These are phyloP conservation scores for Drosophila virilis DNA, from an alignment of 1,140 invertebrate genomes.

Conservation along the genomic window DNA sequence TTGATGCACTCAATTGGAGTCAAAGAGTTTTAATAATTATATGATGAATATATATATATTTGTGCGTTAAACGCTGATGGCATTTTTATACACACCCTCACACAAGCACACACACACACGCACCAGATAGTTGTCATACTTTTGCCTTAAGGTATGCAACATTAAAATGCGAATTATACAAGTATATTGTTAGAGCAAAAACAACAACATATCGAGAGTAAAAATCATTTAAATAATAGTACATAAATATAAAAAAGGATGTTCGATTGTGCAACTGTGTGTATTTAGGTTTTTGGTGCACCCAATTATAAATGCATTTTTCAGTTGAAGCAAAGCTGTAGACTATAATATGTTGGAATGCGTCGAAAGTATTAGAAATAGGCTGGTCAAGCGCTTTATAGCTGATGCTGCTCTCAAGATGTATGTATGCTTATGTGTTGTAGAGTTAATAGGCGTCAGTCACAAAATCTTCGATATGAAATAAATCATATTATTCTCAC, in stretches of 20 bases:
- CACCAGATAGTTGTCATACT: constrained; percentile 27
- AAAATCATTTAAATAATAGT: constrained; percentile 57
- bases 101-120: constrained; percentile 9
- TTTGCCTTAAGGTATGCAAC: constrained; percentile 67
- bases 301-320: not conserved
- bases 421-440: constrained; percentile 7
- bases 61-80: constrained; percentile 65
- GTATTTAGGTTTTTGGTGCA: not conserved
- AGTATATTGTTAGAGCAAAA: constrained; percentile 22
- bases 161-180: constrained; percentile 48
- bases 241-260: constrained; percentile 2
- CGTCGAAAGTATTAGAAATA: not conserved
- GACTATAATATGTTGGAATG: not conserved
- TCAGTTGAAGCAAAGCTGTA: not conserved
- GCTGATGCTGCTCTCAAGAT: constrained; percentile 6
- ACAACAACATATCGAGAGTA: constrained; percentile 69
- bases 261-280: constrained; percentile 1
- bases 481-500: not conserved
- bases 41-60: constrained; percentile 54
- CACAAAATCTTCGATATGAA: not conserved
- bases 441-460: constrained; percentile 12
- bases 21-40: constrained; percentile 25
- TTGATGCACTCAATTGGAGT: constrained; percentile 22
- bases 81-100: constrained; percentile 38
- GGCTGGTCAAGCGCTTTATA: constrained; percentile 21